These are phyloP conservation scores for Anolis apletophallus DNA, from an alignment of 2,797 vertebrate species.

Conservation along the genomic window DNA sequence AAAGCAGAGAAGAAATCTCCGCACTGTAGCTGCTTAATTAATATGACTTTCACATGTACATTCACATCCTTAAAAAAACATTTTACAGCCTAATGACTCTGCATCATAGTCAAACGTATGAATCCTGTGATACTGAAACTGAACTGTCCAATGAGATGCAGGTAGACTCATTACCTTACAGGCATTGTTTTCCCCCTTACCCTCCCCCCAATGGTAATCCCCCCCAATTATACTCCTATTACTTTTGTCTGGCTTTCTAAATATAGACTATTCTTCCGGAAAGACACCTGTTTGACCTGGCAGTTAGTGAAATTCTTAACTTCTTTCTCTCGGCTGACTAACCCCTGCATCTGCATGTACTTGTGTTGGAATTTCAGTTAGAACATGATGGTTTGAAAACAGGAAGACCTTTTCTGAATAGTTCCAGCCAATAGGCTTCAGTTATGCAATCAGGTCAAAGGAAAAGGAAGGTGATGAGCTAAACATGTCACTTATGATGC, in stretches of 20 bases:
- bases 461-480: background rate
- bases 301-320: background rate
- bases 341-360: background rate
- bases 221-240: background rate
- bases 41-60: background rate
- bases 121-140: background rate
- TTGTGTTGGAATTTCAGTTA: slow-evolving; percentile 37
- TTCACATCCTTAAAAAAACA: slow-evolving; percentile 17
- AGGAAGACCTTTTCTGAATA: slow-evolving; percentile 16
- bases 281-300: background rate
- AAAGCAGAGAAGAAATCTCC: slow-evolving; percentile 14
- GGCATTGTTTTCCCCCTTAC: background rate
- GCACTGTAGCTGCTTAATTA: background rate
- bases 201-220: background rate
- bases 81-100: background rate
- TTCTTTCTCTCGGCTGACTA: slow-evolving; percentile 2
- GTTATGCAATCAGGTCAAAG: slow-evolving; percentile 16
- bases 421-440: slow-evolving; percentile 43
- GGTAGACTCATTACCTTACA: background rate
- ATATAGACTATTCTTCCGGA: background rate
- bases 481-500: slow-evolving; percentile 14
- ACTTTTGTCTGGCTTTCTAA: background rate
- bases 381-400: slow-evolving; percentile 44
- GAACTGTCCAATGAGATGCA: background rate
- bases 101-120: background rate